phyloP scores from a whole-genome alignment of 2,888 invertebrate genomes.

The Melitaea athalia region DNA sequence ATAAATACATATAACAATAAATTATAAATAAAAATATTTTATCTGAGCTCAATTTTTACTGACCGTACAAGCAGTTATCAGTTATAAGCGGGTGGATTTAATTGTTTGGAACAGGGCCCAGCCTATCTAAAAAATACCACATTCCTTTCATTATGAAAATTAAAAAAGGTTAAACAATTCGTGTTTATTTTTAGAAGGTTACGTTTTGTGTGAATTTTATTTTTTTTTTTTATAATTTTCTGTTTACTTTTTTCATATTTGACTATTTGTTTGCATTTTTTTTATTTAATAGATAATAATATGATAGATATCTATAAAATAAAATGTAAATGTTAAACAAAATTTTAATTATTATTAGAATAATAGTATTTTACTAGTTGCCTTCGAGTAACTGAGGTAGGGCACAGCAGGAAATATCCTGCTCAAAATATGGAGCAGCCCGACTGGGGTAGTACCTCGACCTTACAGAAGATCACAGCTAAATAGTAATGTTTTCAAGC shows the following conservation, averaged over 20 bases:
- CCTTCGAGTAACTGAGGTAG: too few species aligned
- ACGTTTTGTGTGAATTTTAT: background rate
- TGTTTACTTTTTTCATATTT: background rate
- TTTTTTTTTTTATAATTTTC: background rate
- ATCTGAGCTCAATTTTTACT: constrained; percentile 43
- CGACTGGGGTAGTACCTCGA: too few species aligned
- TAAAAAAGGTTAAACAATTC: constrained; percentile 18
- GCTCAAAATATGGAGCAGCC: too few species aligned
- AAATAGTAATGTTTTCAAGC: too few species aligned
- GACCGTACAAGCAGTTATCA: constrained; percentile 55
- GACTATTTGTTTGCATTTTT: background rate
- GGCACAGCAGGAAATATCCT: too few species aligned
- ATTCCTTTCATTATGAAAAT: constrained; percentile 34
- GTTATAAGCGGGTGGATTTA: constrained; percentile 69
- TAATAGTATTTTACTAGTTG: too few species aligned
- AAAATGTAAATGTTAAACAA: too few species aligned
- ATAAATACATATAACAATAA: background rate
- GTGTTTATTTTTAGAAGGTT: constrained; percentile 9
- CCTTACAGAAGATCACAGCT: too few species aligned
- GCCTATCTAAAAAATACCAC: constrained; percentile 55
- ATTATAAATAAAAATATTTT: background rate
- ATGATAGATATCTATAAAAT: background rate
- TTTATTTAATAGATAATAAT: background rate
- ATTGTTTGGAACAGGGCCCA: constrained; percentile 69
- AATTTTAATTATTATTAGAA: too few species aligned